Percentiles rank a stretch among this genome's conserved stretches.
Evolutionary conservation across 2,888 invertebrate species (phyloP).

Genomic region (Volucella inanis): DNA sequence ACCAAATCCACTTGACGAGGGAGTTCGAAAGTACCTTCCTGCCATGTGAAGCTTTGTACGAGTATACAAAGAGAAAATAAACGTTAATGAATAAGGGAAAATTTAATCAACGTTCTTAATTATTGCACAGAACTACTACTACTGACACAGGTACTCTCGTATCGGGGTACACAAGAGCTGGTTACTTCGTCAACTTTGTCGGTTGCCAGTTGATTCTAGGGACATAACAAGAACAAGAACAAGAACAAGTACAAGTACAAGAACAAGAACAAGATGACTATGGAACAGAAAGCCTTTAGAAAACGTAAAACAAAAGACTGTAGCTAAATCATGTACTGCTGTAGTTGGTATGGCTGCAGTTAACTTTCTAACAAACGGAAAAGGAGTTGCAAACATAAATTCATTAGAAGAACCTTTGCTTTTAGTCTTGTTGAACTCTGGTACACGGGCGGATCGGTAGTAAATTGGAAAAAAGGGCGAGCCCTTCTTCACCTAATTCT

Average conservation of each 20-base stretch:
- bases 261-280: background rate
- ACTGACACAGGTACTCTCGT: conserved; percentile 14
- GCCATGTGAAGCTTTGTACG: conserved; percentile 56
- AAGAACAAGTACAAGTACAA: background rate
- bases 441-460: conserved; percentile 26
- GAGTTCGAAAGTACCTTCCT: background rate
- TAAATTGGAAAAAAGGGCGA: background rate
- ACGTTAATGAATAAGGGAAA: conserved; percentile 73
- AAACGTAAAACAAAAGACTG: conserved; percentile 55
- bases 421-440: background rate
- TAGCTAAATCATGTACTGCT: conserved; percentile 11
- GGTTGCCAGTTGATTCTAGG: conserved; percentile 22
- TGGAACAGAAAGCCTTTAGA: background rate
- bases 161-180: conserved; percentile 22
- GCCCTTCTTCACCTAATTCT: too few species aligned
- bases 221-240: conserved; percentile 1
- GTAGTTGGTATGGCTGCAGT: conserved; percentile 45
- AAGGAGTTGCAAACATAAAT: conserved; percentile 64
- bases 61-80: conserved; percentile 47
- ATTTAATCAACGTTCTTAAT: conserved; percentile 74
- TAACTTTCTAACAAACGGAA: conserved; percentile 59
- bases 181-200: conserved; percentile 68
- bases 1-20: conserved; percentile 26
- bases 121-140: conserved; percentile 57
- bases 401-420: conserved; percentile 62